Conservation (phyloP, 2,113 vertebrate species). For the Sander lucioperca region DNA sequence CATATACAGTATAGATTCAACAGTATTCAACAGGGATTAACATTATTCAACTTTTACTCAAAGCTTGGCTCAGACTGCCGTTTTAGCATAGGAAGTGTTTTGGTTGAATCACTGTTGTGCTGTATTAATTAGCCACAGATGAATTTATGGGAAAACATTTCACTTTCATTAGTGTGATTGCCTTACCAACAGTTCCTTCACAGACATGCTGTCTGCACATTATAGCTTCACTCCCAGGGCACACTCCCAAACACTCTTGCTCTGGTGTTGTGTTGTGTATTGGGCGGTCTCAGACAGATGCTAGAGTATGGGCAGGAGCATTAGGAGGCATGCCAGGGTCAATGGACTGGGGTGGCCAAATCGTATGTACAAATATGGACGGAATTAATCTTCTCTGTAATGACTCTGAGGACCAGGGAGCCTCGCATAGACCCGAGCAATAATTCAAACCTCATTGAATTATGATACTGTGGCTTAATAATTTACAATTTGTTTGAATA, state of each 20-base stretch:
- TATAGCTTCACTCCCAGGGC: background rate
- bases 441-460: background rate
- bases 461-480: background rate
- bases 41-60: background rate
- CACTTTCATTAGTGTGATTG: background rate
- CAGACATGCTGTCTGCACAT: background rate
- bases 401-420: conserved; percentile 41
- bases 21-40: background rate
- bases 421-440: background rate
- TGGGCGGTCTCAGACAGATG: conserved; percentile 61
- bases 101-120: background rate
- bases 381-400: conserved; percentile 70
- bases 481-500: background rate
- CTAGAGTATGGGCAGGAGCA: conserved; percentile 42
- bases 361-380: conserved; percentile 71
- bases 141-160: background rate
- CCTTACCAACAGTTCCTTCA: background rate
- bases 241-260: background rate
- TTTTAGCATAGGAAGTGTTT: background rate
- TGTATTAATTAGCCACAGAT: background rate
- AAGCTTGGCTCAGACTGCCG: background rate
- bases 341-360: conserved; percentile 66
- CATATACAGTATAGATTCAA: background rate
- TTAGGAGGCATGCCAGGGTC: conserved; percentile 68
- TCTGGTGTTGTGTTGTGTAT: conserved; percentile 51